These are phyloP conservation scores for Ormia ochracea DNA, from an alignment of 2,888 invertebrate genomes.

Conservation along the genomic window DNA sequence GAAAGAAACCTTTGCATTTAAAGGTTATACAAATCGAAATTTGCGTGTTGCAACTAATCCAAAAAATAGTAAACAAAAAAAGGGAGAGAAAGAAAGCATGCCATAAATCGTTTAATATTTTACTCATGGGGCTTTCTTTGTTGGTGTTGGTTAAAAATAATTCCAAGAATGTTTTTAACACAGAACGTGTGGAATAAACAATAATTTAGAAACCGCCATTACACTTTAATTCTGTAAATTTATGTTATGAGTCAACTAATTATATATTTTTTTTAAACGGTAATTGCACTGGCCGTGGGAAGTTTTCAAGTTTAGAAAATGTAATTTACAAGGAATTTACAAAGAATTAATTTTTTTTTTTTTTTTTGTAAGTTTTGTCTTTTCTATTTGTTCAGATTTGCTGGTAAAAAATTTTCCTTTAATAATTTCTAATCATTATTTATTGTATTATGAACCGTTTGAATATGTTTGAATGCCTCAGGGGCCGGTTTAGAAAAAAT, in stretches of 20 bases:
- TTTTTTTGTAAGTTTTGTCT: no score
- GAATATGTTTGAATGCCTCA: no score
- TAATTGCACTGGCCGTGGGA: not conserved
- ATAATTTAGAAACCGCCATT: not conserved
- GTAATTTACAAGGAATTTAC: not conserved
- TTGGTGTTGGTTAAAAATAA: not conserved
- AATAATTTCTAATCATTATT: no score
- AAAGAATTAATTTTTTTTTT: no score
- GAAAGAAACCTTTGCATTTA: not conserved
- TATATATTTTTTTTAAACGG: no score
- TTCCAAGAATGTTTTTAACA: not conserved
- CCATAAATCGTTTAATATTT: not conserved
- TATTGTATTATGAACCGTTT: no score
- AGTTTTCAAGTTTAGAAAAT: not conserved
- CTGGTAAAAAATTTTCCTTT: no score
- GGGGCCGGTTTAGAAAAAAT: no score
- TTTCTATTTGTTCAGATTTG: no score
- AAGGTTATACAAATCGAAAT: not conserved
- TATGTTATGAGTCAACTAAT: not conserved
- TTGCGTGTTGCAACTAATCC: slow-evolving; percentile 28
- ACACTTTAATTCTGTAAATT: not conserved
- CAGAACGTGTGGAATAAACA: not conserved
- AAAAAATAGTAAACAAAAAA: not conserved
- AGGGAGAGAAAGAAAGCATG: no score
- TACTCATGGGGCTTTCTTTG: not conserved